Conservation (phyloP, 2,113 vertebrate genomes). For the Leucosticte australis region DNA sequence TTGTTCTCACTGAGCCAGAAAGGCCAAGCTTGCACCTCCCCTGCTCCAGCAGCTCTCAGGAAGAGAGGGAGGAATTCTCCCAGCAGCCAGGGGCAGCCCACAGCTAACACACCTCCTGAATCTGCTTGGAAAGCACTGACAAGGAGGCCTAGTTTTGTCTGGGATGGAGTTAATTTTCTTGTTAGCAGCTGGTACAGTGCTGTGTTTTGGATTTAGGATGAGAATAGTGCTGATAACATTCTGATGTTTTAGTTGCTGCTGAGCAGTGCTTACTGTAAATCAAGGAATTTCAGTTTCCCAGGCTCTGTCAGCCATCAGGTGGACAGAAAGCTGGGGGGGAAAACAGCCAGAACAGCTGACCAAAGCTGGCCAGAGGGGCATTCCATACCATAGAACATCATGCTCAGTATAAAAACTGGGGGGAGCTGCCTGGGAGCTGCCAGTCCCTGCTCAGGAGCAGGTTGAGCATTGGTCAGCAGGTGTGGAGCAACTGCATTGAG, state of each 20-base stretch:
- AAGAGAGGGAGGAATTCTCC: neutral
- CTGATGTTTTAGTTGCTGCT: neutral
- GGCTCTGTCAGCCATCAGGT: neutral
- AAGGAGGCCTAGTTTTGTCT: neutral
- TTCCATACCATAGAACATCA: neutral
- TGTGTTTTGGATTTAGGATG: neutral
- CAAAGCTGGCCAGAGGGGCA: neutral
- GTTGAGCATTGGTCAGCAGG: fast-evolving
- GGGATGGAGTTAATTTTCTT: neutral
- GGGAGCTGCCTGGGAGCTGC: neutral
- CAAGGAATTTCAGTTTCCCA: neutral
- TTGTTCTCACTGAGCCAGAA: neutral
- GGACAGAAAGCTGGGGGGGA: neutral
- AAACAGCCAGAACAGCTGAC: neutral
- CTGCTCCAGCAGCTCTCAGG: neutral
- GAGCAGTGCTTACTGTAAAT: neutral
- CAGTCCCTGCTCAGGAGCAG: too few relatives aligned
- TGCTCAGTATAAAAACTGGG: neutral
- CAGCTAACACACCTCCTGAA: neutral
- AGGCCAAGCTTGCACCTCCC: neutral
- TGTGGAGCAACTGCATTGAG: neutral
- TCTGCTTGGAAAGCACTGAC: neutral
- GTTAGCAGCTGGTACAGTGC: neutral
- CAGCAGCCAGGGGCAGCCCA: neutral
- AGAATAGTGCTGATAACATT: neutral